A percentile compares a stretch with the other conserved stretches of the same genome.
Conservation (phyloP, 2,797 vertebrate species). For the Fringilla coelebs region DNA sequence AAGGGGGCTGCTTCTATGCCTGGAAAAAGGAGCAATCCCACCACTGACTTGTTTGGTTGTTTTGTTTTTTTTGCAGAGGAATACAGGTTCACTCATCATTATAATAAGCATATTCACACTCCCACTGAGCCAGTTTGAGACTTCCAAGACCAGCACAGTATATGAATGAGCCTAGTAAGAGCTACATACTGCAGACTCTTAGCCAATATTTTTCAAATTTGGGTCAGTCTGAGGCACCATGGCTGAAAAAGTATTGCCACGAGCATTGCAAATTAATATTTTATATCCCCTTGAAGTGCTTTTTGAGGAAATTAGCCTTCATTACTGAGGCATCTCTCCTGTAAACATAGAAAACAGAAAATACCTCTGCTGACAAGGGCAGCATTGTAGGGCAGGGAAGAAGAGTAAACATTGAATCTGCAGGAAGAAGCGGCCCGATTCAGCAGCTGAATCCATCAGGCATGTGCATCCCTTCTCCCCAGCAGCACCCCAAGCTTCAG, state of each 20-base stretch:
- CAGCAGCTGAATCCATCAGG: neutral
- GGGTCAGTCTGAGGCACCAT: neutral
- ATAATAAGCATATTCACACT: slow-evolving; percentile 27
- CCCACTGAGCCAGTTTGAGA: neutral
- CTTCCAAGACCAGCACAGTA: neutral
- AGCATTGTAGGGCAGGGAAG: neutral
- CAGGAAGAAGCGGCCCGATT: neutral
- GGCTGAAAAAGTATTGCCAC: neutral
- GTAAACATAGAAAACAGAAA: neutral
- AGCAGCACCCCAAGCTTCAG: neutral
- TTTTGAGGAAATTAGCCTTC: slow-evolving; percentile 43
- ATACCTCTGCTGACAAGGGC: slow-evolving; percentile 11
- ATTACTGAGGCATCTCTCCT: slow-evolving; percentile 39
- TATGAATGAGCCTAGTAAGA: slow-evolving; percentile 43
- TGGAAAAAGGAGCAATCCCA: neutral
- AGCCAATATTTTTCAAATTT: slow-evolving; percentile 2
- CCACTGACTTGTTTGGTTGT: neutral
- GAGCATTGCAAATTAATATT: slow-evolving; percentile 25
- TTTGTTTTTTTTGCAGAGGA: neutral
- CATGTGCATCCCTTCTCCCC: neutral
- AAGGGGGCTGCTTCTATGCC: neutral
- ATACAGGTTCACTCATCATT: slow-evolving; percentile 47
- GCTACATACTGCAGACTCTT: neutral
- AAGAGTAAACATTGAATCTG: neutral
- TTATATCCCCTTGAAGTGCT: slow-evolving; percentile 32